A percentile compares a stretch with the other conserved stretches of the same genome.
phyloP scores from a whole-genome alignment of 2,113 vertebrate genomes.

The Caranx melampygus region DNA sequence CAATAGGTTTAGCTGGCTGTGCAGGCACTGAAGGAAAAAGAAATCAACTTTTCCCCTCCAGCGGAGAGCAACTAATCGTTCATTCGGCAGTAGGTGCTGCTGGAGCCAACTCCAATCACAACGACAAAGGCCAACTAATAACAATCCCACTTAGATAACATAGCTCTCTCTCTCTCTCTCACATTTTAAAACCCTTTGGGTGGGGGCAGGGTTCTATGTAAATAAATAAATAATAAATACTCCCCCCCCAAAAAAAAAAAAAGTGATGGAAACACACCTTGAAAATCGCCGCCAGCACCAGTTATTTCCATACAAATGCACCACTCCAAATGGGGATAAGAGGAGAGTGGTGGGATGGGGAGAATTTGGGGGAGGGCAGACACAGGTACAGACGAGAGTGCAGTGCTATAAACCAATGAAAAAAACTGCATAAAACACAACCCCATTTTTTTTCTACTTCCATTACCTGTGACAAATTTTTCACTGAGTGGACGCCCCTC shows the following conservation, averaged over 20 bases:
- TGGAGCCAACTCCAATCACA: slow-evolving; percentile 69
- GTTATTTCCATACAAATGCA: slow-evolving; percentile 82
- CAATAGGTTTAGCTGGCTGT: slow-evolving; percentile 70
- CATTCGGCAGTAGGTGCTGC: slow-evolving; percentile 71
- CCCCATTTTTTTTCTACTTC: slow-evolving; percentile 55
- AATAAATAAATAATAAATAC: slow-evolving; percentile 52
- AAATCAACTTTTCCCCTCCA: slow-evolving; percentile 82
- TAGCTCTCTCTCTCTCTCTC: slow-evolving; percentile 46
- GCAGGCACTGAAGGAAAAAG: slow-evolving; percentile 70
- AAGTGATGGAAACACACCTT: slow-evolving; percentile 67
- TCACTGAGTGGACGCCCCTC: slow-evolving; percentile 56
- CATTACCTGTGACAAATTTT: slow-evolving; percentile 70
- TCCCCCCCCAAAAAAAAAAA: slow-evolving; percentile 28
- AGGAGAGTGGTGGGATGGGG: slow-evolving; percentile 58
- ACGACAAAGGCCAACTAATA: slow-evolving; percentile 73
- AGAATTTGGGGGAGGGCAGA: slow-evolving; percentile 53
- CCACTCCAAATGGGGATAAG: slow-evolving; percentile 68
- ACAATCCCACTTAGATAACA: slow-evolving; percentile 80
- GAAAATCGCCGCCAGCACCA: slow-evolving; percentile 75
- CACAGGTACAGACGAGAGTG: slow-evolving; percentile 37
- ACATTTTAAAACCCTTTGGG: slow-evolving; percentile 59
- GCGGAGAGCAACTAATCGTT: slow-evolving; percentile 81
- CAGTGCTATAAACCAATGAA: slow-evolving; percentile 31
- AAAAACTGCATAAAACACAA: slow-evolving; percentile 70
- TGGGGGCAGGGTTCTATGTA: slow-evolving; percentile 53